These are phyloP conservation scores for Drosophila subquinaria DNA, from an alignment of 2,888 invertebrate genomes.

Conservation along the genomic window DNA sequence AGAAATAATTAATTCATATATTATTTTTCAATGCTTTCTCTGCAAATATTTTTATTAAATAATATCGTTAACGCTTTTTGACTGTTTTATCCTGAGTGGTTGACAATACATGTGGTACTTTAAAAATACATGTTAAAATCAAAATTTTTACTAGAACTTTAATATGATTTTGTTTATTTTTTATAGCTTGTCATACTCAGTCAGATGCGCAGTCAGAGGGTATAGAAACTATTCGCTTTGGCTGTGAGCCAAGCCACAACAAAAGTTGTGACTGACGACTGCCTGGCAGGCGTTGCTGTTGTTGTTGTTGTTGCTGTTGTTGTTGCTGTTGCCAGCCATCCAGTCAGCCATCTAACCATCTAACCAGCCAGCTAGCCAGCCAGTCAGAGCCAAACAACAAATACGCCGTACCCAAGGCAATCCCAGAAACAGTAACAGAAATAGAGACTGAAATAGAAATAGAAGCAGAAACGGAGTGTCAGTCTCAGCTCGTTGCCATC, in stretches of 20 bases:
- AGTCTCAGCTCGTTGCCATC: constrained; percentile 58
- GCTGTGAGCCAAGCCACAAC: constrained; percentile 76
- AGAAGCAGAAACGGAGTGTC: constrained; percentile 5
- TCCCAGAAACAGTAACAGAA: constrained; percentile 16
- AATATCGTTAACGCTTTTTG: too few species aligned
- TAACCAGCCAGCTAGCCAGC: constrained; percentile 18
- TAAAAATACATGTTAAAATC: too few species aligned
- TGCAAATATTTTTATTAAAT: too few species aligned
- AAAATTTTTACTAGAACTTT: too few species aligned
- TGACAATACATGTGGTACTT: too few species aligned
- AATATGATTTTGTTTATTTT: neutral
- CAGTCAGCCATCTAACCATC: constrained; percentile 12
- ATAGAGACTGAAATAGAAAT: neutral
- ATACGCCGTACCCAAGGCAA: constrained; percentile 24
- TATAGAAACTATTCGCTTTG: constrained; percentile 63
- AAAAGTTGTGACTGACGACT: constrained; percentile 80
- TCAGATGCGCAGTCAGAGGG: constrained; percentile 25
- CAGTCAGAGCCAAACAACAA: constrained; percentile 42
- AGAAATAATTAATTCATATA: too few species aligned
- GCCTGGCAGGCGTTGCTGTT: constrained; percentile 69
- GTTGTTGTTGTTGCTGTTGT: constrained; percentile 39
- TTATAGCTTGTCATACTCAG: constrained; percentile 25
- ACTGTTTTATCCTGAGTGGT: too few species aligned
- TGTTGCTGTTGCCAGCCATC: constrained; percentile 26
- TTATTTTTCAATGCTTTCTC: too few species aligned